Conservation (phyloP, 2,797 vertebrate genomes). For the Tympanoctomys barrerae region DNA sequence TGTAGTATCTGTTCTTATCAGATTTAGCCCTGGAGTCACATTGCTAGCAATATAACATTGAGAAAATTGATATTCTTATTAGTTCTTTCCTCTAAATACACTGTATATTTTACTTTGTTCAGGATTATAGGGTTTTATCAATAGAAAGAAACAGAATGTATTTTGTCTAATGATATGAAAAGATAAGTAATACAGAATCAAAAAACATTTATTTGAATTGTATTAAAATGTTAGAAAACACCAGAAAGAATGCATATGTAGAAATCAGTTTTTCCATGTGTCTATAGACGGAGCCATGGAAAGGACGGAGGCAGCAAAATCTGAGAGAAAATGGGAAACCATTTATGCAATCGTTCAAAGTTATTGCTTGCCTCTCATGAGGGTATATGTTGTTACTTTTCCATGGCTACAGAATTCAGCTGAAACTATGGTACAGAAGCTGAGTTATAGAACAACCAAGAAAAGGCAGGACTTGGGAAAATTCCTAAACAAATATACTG, state of each 20-base stretch:
- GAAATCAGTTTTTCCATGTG: not conserved
- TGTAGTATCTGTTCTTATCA: too few species aligned
- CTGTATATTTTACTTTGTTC: not conserved
- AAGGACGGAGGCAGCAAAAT: not conserved
- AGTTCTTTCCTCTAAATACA: not conserved
- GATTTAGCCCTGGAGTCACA: conserved; percentile 57
- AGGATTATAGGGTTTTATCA: not conserved
- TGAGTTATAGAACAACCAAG: not conserved
- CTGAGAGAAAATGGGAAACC: not conserved
- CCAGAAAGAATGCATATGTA: not conserved
- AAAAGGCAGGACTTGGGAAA: not conserved
- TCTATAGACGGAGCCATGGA: not conserved
- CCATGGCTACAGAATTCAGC: not conserved
- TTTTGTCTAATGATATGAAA: conserved; percentile 9
- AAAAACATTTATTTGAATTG: not conserved
- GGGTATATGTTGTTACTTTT: not conserved
- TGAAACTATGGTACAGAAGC: not conserved
- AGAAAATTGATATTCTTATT: conserved; percentile 63
- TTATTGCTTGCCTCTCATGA: not conserved
- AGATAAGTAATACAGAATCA: not conserved
- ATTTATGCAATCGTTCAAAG: not conserved
- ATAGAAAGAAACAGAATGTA: not conserved
- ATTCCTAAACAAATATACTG: not conserved
- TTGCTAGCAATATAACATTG: conserved; percentile 39
- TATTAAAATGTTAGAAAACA: conserved; percentile 2